phyloP scores from a whole-genome alignment of 2,113 vertebrate species.

The Saimiri boliviensis region DNA sequence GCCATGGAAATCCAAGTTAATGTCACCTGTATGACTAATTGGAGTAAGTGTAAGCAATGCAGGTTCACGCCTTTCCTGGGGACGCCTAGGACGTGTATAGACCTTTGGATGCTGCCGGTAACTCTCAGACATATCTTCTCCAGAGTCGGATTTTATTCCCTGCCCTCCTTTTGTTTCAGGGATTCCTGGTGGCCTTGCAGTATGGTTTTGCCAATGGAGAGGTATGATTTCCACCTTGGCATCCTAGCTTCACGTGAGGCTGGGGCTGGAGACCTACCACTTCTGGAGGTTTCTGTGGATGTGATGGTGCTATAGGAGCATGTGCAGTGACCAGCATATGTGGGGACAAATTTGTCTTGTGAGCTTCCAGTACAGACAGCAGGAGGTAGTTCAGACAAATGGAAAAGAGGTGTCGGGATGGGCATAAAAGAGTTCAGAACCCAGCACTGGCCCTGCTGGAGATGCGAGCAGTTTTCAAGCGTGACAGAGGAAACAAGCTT shows the following conservation, averaged over 20 bases:
- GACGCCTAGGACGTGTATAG: accelerated
- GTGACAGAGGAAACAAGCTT: not conserved
- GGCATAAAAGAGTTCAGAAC: not conserved
- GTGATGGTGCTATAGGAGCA: not conserved
- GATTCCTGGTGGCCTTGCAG: conserved; percentile 93
- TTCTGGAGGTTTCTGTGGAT: not conserved
- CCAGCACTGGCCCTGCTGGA: not conserved
- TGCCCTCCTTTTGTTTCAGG: conserved; percentile 83
- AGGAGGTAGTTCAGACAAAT: not conserved
- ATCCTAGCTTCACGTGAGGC: too few species aligned
- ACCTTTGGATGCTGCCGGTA: not conserved
- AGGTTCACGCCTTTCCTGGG: not conserved
- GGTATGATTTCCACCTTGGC: conserved; percentile 83
- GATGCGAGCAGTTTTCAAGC: not conserved
- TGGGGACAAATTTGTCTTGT: not conserved
- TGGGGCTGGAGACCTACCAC: not conserved
- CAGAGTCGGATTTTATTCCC: not conserved
- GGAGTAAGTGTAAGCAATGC: too few species aligned
- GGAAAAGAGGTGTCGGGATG: not conserved
- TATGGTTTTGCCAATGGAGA: conserved; percentile 98
- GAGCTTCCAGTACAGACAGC: not conserved
- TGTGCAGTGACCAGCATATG: too few species aligned
- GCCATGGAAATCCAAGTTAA: not conserved
- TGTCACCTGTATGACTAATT: accelerated
- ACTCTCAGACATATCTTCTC: not conserved